Conservation (phyloP, 37 sponge, comb jelly and placozoan genomes). For the Dysidea cf. avara region DNA sequence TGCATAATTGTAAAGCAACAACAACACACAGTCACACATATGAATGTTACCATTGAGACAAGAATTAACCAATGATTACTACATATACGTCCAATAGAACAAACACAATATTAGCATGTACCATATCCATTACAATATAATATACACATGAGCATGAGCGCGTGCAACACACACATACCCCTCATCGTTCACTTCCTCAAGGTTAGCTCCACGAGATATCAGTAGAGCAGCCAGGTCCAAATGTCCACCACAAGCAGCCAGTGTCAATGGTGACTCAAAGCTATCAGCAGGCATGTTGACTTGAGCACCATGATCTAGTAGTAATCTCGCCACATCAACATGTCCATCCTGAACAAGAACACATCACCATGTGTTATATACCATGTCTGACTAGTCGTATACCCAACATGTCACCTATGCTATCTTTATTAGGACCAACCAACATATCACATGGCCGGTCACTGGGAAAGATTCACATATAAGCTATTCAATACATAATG, state of each 20-base stretch:
- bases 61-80: neutral
- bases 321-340: slow-evolving; percentile 80
- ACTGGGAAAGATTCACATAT: too few species aligned
- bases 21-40: neutral
- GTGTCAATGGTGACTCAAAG: slow-evolving; percentile 85
- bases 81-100: neutral
- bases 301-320: slow-evolving; percentile 84
- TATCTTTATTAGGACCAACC: too few species aligned
- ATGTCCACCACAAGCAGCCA: slow-evolving; percentile 86
- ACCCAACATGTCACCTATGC: too few species aligned
- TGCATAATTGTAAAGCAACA: too few species aligned
- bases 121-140: neutral
- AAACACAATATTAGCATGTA: neutral
- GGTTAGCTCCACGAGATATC: slow-evolving; percentile 74
- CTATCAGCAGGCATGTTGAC: slow-evolving; percentile 89
- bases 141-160: neutral
- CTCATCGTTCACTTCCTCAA: slow-evolving; percentile 88
- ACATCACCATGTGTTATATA: too few species aligned
- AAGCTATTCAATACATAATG: too few species aligned
- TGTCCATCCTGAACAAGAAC: too few species aligned
- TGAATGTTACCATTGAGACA: neutral
- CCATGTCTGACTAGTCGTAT: too few species aligned
- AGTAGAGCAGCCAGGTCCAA: slow-evolving; percentile 77
- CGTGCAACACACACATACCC: slow-evolving; percentile 44
- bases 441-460: too few species aligned